Evolutionary conservation across 2,113 vertebrate species (phyloP).

Genomic region (Peromyscus californicus): DNA sequence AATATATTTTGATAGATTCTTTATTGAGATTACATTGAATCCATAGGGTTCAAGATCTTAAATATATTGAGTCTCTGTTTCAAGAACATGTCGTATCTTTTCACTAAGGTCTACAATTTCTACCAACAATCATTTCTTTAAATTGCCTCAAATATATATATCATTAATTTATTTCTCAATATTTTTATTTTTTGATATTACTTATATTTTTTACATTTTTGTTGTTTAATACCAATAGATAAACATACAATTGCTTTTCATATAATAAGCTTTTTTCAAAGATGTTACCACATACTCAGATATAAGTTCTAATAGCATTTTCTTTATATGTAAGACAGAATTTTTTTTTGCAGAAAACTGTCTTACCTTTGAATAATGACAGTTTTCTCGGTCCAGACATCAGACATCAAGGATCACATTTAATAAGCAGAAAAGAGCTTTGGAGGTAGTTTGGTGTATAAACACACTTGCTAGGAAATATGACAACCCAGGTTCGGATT

Average conservation of each 20-base stretch:
- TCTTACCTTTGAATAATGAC: neutral
- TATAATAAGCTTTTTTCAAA: neutral
- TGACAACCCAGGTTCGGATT: neutral
- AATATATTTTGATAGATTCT: neutral
- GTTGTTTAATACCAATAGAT: neutral
- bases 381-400: neutral
- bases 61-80: neutral
- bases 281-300: neutral
- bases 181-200: slow-evolving; percentile 20
- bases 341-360: neutral
- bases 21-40: neutral
- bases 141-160: neutral
- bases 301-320: neutral
- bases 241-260: neutral
- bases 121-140: neutral
- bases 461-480: too few relatives aligned
- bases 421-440: neutral
- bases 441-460: neutral
- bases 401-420: neutral
- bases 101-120: neutral
- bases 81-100: neutral
- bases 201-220: neutral
- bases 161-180: slow-evolving; percentile 8
- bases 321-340: slow-evolving; percentile 16
- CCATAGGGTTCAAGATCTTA: neutral